Evolutionary conservation across 2,113 vertebrate species (phyloP), one percentile per base, ranked within the genome.

Genomic region (Apteryx mantelli): DNA sequence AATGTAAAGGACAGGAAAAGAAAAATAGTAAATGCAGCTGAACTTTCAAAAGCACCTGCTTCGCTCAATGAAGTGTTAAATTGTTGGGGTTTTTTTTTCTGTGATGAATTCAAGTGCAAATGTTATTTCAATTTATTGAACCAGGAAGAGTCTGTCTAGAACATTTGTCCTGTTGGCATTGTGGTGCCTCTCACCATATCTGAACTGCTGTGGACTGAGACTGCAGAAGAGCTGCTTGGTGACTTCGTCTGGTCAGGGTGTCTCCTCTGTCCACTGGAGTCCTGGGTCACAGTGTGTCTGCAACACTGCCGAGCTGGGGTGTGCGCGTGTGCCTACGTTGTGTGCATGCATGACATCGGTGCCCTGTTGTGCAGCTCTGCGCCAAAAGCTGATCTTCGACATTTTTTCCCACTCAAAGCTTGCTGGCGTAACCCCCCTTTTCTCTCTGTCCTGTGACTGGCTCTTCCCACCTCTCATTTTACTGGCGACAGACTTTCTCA

Each of bases 261-360:
- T 93, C 11, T 1, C 11, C n/a, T 34, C 22, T 55, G 18, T 1
- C 48, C 21, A 1, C 2, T 1, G 3, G 20, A 56, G 19, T 30
- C 61, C 32, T 53, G 71, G 44, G 19, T 48, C 19, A 10, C n/a
- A 34, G 36, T 38, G 36, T 38, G 36, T 38, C 36, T 38, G 36
- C 36, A 38, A 38, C 36, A 38, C 36, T 38, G 36, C 36, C 36
- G 36, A 38, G 36, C 36, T 38, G 36, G 36, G 36, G 36, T 38
- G 36, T 34, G 28, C 13, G 30, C 25, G 5, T 0, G 0, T 19
- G 21, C 16, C 16, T 22, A n/a, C 22, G 17, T n/a, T 22, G 46
- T 75, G 30, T 34, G 32, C 13, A 26, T 26, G 3, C 0, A 0
- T 19, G 25, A 42, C 22, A 42, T 53, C 4, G 2, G 6, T 60